Base-by-base conservation (phyloP, 1,140 invertebrate species). In the Papilio glaucus region DNA sequence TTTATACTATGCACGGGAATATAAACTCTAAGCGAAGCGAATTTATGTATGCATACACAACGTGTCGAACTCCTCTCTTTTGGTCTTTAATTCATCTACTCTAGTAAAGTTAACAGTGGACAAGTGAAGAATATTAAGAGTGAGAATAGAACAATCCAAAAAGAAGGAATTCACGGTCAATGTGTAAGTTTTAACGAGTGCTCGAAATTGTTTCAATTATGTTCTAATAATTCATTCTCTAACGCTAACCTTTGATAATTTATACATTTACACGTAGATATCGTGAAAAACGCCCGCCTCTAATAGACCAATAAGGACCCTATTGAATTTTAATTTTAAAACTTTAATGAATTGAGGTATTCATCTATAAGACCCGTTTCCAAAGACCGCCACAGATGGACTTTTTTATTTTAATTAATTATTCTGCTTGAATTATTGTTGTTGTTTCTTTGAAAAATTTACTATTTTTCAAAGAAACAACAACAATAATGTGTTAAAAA, bases 131-230 rank as follows among this genome's bases (percentile, higher is more conserved):
- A 77, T 86, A 85, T 85, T 75, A 84, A 87, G 86, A 87, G 79
- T 85, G 82, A 87, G 79, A 88, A 82, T 85, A 83, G 84, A 89
- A 86, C 87, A 77, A 82, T 85, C 80, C 84, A 89, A 85, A 85
- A 88, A 88, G 89, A 90, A 91, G 89, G 83, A 87, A 88, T 87
- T 84, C 83, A 90, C 85, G 90, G 88, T 85, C 86, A 91, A 89
- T 91, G 90, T 92, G 90, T 92, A 86, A 91, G 86, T 87, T 90
- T 92, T 92, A 92, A 92, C 90, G 85, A 92, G 90, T 92, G 90
- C 90, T 90, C 82, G 81, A 90, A 89, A 89, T 89, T 90, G 86
- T 84, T 90, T 85, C 89, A 89, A 92, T 92, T 92, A 92, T 87
- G 87, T 82, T 87, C 90, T 92, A 92, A 86, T 91, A 91, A 92